These are phyloP conservation scores for Anoplius nigerrimus DNA, from an alignment of 2,888 invertebrate species.

Conservation along the genomic window DNA sequence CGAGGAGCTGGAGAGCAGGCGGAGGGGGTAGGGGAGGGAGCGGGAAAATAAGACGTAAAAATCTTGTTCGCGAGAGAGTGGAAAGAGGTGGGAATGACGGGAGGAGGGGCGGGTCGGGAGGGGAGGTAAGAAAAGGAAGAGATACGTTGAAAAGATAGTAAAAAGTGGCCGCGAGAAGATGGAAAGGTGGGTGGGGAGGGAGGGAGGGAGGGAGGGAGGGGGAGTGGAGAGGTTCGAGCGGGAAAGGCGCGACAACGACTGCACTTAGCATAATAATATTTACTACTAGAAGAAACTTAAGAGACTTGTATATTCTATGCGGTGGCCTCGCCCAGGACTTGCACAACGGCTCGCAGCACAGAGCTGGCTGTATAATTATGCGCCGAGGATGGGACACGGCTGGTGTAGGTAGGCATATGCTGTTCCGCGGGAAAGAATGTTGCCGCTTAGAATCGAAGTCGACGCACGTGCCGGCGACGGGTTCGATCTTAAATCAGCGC, in stretches of 20 bases:
- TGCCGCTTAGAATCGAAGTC: neutral
- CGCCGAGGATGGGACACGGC: constrained; percentile 45
- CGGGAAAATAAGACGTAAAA: constrained; percentile 9
- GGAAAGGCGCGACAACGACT: constrained; percentile 60
- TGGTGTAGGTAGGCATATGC: neutral
- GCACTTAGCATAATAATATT: constrained; percentile 65
- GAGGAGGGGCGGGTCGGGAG: neutral
- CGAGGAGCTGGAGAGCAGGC: constrained; percentile 55
- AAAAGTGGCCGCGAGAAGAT: neutral
- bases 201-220: constrained; percentile 30
- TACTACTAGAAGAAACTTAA: constrained; percentile 58
- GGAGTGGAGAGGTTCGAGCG: constrained; percentile 3
- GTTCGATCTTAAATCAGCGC: too few relatives aligned
- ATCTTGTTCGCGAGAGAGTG: neutral
- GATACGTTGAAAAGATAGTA: neutral
- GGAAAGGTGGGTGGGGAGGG: neutral
- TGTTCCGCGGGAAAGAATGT: constrained; percentile 1
- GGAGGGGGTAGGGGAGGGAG: neutral
- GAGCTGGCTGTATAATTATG: constrained; percentile 46
- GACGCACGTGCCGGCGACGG: too few relatives aligned
- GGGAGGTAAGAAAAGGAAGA: neutral
- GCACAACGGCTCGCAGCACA: constrained; percentile 44
- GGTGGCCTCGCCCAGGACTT: constrained; percentile 60
- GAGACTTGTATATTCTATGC: constrained; percentile 60
- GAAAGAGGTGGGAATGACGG: neutral